Conservation (phyloP, 2,797 vertebrate species). For the Falco novaeseelandiae region DNA sequence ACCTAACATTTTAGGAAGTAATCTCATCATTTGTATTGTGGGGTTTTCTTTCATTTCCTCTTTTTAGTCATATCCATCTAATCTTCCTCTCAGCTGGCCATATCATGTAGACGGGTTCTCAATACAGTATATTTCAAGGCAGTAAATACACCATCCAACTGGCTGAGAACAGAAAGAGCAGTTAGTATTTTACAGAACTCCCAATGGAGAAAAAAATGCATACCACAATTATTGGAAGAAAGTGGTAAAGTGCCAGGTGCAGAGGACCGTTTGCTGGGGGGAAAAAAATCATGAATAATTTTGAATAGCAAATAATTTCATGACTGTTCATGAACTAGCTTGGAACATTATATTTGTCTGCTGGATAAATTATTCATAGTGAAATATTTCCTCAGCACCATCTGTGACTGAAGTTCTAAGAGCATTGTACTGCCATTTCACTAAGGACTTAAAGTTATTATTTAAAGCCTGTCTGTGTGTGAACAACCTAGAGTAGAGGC, state of each 20-base stretch:
- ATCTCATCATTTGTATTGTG: neutral
- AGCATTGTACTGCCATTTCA: neutral
- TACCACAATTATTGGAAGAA: neutral
- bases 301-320: neutral
- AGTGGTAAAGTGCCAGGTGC: neutral
- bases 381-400: slow-evolving; percentile 38
- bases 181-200: neutral
- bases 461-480: neutral
- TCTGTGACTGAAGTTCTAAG: slow-evolving; percentile 32
- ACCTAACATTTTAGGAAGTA: neutral
- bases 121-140: neutral
- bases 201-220: neutral
- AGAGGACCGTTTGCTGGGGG: neutral
- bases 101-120: neutral
- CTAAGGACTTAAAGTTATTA: neutral
- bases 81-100: neutral
- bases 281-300: neutral
- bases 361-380: slow-evolving; percentile 49
- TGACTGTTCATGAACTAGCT: slow-evolving; percentile 34
- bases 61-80: neutral
- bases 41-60: neutral
- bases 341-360: slow-evolving; percentile 4
- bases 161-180: neutral
- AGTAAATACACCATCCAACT: neutral
- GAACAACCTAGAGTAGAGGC: neutral